Conservation (phyloP, 2,888 invertebrate species). For the Phalangium opilio region DNA sequence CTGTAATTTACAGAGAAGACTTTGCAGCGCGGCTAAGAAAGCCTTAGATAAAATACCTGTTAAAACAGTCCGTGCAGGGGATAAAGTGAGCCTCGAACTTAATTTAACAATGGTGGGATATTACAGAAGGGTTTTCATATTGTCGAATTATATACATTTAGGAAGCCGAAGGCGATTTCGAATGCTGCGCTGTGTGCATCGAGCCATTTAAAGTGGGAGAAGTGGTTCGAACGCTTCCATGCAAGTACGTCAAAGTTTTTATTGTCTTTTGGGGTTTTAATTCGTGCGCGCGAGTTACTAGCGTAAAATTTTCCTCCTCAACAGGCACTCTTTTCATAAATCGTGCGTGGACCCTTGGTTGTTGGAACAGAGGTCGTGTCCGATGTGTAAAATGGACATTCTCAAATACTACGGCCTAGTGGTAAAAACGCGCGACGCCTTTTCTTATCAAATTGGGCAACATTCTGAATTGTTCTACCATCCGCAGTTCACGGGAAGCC, state of each 20-base stretch:
- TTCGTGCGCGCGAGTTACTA: too few relatives aligned
- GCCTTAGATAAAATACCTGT: constrained; percentile 85
- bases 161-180: constrained; percentile 65
- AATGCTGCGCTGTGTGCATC: constrained; percentile 89
- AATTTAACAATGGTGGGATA: background rate
- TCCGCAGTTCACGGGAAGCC: constrained; percentile 60
- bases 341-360: constrained; percentile 91
- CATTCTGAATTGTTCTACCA: background rate
- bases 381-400: constrained; percentile 94
- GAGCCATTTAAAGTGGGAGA: constrained; percentile 79
- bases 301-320: background rate
- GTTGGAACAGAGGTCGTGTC: constrained; percentile 82
- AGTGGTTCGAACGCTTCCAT: constrained; percentile 71
- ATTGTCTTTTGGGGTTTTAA: too few relatives aligned
- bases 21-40: constrained; percentile 84
- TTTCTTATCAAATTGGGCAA: constrained; percentile 34
- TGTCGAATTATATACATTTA: constrained; percentile 29
- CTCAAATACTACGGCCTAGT: constrained; percentile 73
- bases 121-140: background rate
- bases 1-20: constrained; percentile 49
- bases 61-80: constrained; percentile 66
- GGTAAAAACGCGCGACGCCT: constrained; percentile 29
- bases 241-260: too few relatives aligned
- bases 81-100: constrained; percentile 47
- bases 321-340: constrained; percentile 85